A percentile compares a stretch with the other conserved stretches of the same genome.
These are phyloP conservation scores for Discoglossus pictus DNA, from an alignment of 2,797 vertebrate genomes.

Conservation along the genomic window DNA sequence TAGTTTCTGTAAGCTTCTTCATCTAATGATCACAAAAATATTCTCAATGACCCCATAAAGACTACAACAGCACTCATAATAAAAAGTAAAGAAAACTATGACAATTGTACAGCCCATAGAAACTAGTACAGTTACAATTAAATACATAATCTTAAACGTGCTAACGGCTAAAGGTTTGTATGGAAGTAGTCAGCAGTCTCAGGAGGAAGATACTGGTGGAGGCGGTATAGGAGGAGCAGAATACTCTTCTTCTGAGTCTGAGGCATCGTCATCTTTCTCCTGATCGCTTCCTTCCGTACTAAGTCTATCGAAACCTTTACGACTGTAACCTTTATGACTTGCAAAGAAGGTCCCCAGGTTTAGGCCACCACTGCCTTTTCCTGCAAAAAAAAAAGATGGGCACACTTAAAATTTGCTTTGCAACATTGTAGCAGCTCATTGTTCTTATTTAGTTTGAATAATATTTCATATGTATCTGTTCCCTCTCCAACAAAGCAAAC, in stretches of 20 bases:
- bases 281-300: conserved; percentile 96
- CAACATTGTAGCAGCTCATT: too few species aligned
- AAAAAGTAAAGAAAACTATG: conserved; percentile 59
- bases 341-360: conserved; percentile 96
- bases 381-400: conserved; percentile 62
- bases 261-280: conserved; percentile 89
- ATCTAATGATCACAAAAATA: conserved; percentile 58
- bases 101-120: conserved; percentile 77
- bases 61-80: conserved; percentile 62
- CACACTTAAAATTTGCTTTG: too few species aligned
- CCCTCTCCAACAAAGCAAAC: too few species aligned
- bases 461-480: too few species aligned
- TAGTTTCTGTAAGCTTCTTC: conserved; percentile 56
- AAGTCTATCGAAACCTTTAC: conserved; percentile 93
- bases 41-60: conserved; percentile 65
- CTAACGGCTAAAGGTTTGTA: conserved; percentile 61
- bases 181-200: conserved; percentile 49
- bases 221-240: conserved; percentile 76
- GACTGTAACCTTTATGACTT: conserved; percentile 87
- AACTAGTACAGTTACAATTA: conserved; percentile 82
- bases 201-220: conserved; percentile 64
- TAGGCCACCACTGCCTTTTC: conserved; percentile 83
- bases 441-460: too few species aligned
- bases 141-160: conserved; percentile 81
- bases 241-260: conserved; percentile 93